Evolutionary conservation across 2,113 vertebrate species (phyloP).

Genomic region (Microcebus tavaratra): DNA sequence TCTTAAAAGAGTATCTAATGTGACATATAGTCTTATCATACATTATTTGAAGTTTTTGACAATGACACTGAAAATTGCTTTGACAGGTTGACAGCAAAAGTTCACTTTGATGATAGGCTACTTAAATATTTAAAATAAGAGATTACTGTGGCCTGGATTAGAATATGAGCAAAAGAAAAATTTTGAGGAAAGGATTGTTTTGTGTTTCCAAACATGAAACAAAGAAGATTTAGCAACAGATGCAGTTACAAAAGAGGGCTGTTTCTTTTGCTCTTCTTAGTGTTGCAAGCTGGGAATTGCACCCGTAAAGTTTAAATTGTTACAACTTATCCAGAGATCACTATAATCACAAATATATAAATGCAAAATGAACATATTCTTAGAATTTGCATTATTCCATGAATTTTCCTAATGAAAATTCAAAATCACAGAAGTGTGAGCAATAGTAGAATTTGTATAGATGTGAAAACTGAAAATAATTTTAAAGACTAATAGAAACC

Average conservation of each 20-base stretch:
- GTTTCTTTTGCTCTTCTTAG: neutral
- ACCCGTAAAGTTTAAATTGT: neutral
- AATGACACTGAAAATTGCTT: slow-evolving; percentile 37
- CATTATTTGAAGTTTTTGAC: slow-evolving; percentile 45
- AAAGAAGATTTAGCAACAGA: neutral
- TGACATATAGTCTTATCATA: neutral
- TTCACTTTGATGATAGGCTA: slow-evolving; percentile 20
- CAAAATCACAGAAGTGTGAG: neutral
- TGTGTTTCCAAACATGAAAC: neutral
- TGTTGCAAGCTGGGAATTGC: neutral
- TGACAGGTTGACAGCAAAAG: slow-evolving; percentile 8
- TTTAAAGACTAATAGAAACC: neutral
- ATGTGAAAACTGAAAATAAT: neutral
- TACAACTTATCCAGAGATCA: neutral
- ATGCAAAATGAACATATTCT: neutral
- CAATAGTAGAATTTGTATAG: neutral
- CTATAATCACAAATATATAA: neutral
- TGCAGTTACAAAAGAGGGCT: neutral
- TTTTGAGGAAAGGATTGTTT: neutral
- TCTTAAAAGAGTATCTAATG: neutral
- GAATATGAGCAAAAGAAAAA: neutral
- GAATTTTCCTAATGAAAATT: neutral
- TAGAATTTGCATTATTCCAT: neutral
- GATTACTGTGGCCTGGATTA: neutral
- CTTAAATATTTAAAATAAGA: slow-evolving; percentile 62